phyloP scores from a whole-genome alignment of 2,888 invertebrate species.

The Microctonus hyperodae region DNA sequence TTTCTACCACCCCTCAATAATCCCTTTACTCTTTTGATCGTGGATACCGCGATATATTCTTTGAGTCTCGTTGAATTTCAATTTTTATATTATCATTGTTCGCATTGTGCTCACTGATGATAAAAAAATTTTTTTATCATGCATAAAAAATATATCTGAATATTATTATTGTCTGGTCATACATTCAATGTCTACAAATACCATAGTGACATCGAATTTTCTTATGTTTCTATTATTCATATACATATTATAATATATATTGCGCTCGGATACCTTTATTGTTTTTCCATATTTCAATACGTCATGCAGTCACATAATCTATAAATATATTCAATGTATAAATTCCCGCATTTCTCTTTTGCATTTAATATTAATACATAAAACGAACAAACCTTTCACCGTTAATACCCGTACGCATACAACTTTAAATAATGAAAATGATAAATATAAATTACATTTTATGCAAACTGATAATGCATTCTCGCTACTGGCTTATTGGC shows the following conservation, averaged over 20 bases:
- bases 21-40: conserved; percentile 31
- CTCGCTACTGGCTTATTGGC: neutral
- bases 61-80: neutral
- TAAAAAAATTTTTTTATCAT: neutral
- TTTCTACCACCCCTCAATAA: too few species aligned
- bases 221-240: neutral
- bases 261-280: too few species aligned
- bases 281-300: neutral
- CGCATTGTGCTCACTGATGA: neutral
- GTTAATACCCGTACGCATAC: neutral
- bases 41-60: conserved; percentile 8
- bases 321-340: neutral
- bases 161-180: neutral
- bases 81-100: neutral
- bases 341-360: neutral
- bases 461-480: neutral
- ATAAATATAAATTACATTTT: neutral
- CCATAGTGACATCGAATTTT: neutral
- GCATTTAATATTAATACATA: neutral
- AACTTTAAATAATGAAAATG: neutral
- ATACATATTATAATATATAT: neutral
- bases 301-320: neutral
- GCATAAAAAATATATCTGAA: too few species aligned
- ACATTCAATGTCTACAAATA: neutral
- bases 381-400: neutral